Evolutionary conservation across 2,888 invertebrate genomes (phyloP).

Genomic region (Cheilosia variabilis): DNA sequence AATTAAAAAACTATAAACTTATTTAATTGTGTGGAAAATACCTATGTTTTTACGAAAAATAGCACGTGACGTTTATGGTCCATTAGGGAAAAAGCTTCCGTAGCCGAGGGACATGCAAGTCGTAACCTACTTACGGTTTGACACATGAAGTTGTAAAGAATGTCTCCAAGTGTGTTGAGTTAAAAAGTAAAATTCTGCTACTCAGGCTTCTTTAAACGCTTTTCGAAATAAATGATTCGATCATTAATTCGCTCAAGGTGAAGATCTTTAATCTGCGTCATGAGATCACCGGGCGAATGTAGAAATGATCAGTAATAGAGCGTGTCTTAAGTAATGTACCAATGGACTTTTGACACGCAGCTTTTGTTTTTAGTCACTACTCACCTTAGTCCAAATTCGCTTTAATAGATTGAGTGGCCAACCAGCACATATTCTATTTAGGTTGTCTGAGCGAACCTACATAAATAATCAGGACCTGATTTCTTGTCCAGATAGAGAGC

Average conservation of each 20-base stretch:
- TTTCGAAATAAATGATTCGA: conserved; percentile 1
- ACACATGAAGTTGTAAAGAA: conserved; percentile 10
- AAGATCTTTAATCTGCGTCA: conserved; percentile 1
- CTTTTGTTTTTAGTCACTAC: no score
- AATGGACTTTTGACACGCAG: no score
- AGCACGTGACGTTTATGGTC: conserved; percentile 27
- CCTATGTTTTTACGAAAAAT: conserved; percentile 12
- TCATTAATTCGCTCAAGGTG: conserved; percentile 1
- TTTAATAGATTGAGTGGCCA: no score
- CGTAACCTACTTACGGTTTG: conserved; percentile 18
- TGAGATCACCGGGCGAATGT: conserved; percentile 6
- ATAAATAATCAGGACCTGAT: no score
- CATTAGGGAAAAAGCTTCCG: conserved; percentile 13
- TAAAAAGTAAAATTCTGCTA: not conserved
- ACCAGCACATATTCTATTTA: no score
- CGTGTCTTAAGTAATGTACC: no score
- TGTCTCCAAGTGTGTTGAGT: not conserved
- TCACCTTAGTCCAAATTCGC: no score
- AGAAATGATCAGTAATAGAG: not conserved
- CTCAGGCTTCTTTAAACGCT: not conserved
- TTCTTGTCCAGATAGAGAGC: no score
- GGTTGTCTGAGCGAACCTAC: no score
- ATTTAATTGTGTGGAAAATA: conserved; percentile 33
- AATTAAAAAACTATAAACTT: conserved; percentile 57
- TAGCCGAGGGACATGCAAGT: not conserved